Conservation (phyloP, 2,797 vertebrate genomes). For the Pseudochirops corinnae region DNA sequence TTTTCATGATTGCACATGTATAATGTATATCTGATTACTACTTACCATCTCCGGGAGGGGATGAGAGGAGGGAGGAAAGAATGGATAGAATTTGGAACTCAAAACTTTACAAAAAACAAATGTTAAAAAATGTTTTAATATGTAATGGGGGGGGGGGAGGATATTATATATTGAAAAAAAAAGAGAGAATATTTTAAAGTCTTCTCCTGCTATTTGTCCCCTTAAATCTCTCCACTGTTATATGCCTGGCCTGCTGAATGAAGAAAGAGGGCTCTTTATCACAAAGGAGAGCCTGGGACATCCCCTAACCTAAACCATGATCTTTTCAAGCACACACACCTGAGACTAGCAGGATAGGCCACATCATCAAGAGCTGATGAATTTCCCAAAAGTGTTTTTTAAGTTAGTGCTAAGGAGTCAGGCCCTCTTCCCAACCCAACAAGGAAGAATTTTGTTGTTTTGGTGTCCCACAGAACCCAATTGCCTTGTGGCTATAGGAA, state of each 20-base stretch:
- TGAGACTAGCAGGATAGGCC: not conserved
- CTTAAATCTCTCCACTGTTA: not conserved
- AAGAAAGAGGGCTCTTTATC: not conserved
- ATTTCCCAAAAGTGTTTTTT: not conserved
- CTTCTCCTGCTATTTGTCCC: not conserved
- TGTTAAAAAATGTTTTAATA: not conserved
- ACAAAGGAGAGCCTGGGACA: not conserved
- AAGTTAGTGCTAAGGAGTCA: not conserved
- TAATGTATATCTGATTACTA: not conserved
- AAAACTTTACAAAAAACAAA: not conserved
- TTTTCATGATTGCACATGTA: not conserved
- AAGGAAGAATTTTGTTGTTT: not conserved
- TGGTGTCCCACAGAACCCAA: not conserved
- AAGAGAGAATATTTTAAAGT: not conserved
- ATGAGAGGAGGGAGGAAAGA: accelerated
- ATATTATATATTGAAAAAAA: not conserved
- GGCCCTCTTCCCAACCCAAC: not conserved
- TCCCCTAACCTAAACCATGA: not conserved
- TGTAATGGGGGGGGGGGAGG: not conserved
- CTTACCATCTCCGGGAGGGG: not conserved
- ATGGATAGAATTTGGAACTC: not conserved
- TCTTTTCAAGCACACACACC: not conserved
- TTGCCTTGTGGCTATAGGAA: not conserved
- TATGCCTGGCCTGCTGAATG: not conserved
- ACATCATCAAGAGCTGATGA: not conserved